These are phyloP conservation scores for Noctilio leporinus DNA, from an alignment of 2,113 vertebrate genomes.

Conservation along the genomic window DNA sequence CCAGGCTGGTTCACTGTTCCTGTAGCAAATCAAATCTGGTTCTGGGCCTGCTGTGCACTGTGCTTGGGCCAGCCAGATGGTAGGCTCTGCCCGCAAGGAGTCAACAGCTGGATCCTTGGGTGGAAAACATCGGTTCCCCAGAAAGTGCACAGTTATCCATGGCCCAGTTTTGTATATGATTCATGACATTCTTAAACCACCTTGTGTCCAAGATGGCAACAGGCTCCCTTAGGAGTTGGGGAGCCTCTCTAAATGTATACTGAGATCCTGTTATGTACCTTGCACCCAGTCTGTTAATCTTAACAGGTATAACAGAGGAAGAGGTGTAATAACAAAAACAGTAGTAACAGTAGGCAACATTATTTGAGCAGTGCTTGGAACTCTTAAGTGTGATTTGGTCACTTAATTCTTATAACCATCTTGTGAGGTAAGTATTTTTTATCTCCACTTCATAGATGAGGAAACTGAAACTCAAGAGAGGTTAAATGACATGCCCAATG, in stretches of 20 bases:
- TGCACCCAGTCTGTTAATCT: not conserved
- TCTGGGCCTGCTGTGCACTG: not conserved
- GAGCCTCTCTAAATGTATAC: not conserved
- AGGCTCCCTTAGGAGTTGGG: not conserved
- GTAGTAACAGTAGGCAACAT: not conserved
- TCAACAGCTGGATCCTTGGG: not conserved
- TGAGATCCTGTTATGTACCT: not conserved
- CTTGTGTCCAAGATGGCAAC: no score
- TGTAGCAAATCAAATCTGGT: not conserved
- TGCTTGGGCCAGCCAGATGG: not conserved
- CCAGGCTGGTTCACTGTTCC: not conserved
- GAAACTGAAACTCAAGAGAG: not conserved
- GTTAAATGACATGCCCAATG: not conserved
- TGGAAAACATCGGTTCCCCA: not conserved
- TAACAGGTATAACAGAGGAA: not conserved
- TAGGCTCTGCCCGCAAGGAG: not conserved
- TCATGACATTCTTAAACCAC: not conserved
- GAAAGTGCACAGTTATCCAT: not conserved
- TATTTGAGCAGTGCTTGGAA: not conserved
- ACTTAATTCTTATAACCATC: not conserved
- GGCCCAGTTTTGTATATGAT: not conserved
- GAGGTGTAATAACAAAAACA: not conserved
- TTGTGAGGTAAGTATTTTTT: not conserved
- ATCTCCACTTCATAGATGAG: not conserved
- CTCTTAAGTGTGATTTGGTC: not conserved